phyloP scores from a whole-genome alignment of 2,113 vertebrate species.

The Penelope pileata region DNA sequence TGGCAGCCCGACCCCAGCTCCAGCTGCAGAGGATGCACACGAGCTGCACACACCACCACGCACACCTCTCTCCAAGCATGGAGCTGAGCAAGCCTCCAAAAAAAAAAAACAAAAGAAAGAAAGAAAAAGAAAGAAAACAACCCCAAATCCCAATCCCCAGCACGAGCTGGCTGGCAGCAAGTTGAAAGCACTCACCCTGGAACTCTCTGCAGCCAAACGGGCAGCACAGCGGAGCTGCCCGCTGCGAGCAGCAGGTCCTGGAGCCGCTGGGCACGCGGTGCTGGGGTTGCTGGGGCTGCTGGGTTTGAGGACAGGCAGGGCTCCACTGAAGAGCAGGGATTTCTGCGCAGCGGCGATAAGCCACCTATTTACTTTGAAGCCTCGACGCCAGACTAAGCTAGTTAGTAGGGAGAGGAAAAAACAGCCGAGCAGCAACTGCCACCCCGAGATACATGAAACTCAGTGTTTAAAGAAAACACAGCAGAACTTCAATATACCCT shows the following conservation, averaged over 20 bases:
- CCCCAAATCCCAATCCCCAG: not conserved
- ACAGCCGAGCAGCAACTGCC: not conserved
- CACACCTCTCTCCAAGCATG: no score
- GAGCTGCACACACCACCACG: no score
- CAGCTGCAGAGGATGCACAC: no score
- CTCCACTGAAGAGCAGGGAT: not conserved
- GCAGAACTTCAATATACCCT: not conserved
- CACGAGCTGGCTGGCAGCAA: not conserved
- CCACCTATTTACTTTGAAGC: constrained; percentile 43
- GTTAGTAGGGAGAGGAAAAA: not conserved
- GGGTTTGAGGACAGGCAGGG: not conserved
- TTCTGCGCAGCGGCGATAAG: constrained; percentile 49
- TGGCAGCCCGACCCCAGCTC: no score
- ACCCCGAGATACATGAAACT: not conserved
- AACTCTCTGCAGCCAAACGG: no score
- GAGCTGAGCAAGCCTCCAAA: not conserved
- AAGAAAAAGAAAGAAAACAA: no score
- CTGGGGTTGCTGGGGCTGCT: not conserved
- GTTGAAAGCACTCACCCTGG: not conserved
- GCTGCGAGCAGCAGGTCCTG: not conserved
- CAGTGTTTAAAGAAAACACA: not conserved
- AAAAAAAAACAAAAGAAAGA: no score
- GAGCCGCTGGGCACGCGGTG: not conserved
- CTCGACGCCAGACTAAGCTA: not conserved
- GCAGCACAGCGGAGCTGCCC: not conserved